Evolutionary conservation across 2,888 invertebrate species (phyloP), one percentile per base, ranked within the genome.

Genomic region (Caenorhabditis plicata): DNA sequence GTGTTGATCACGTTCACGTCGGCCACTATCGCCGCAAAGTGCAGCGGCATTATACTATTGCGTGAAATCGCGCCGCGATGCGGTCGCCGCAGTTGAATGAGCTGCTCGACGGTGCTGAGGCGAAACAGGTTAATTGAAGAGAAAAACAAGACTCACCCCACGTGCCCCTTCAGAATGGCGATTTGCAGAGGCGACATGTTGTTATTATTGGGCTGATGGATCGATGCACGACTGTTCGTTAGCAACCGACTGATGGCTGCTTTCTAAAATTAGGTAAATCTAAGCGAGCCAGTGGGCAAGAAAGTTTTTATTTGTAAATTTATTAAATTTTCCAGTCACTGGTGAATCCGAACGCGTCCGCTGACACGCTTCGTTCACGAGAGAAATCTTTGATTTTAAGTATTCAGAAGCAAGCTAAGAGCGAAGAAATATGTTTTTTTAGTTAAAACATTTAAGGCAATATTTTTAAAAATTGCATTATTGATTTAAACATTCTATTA

Each of bases 201-300:
- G 13, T 23, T 25, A 26, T 46, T 44, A 32, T 55, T 61, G 22
- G 38, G 36, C 38, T 55, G 55, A 52, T 61, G 55, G 22, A 61
- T 61, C 9, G 45, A 47, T 0, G 55, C 57, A n/a, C 64, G 47
- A 4, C 40, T 56, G 36, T 64, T 68, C 15, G 57, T 49, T 20
- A 68, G 43, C 25, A 68, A 49, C 7, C 67, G 57, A 43, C 64
- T 55, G 39, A 68, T 51, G 7, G 61, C 40, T 17, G 61, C 61
- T 42, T 61, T 61, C 53, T 56, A 20, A 23, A 36, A 41, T 9
- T 2, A 23, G 7, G 7, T 9, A 9, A 23, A 20, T 20, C 8
- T 11, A 40, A 40, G 20, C 19, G 22, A 11, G 9, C 19, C 8
- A n/a, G 41, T 13, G 13, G 8, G 15, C 8, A 36, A n/a, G 7